These are phyloP conservation scores for Ciconia maguari DNA, from an alignment of 2,113 vertebrate species.

Conservation along the genomic window DNA sequence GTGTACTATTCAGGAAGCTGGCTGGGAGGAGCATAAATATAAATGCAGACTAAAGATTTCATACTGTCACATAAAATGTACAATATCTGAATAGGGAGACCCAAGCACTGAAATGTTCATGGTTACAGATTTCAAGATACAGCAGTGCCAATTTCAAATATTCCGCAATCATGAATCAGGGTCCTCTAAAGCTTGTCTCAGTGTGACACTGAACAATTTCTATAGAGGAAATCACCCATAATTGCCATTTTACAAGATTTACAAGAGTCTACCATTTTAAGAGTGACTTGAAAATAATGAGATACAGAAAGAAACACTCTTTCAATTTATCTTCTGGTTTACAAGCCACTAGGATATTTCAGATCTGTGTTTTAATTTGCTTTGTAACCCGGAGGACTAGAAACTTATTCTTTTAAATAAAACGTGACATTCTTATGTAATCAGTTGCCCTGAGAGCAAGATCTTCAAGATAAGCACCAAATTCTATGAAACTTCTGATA, in stretches of 20 bases:
- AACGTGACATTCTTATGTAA: slow-evolving; percentile 26
- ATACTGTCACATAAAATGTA: not conserved
- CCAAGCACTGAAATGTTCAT: not conserved
- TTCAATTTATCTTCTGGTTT: not conserved
- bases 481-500: not conserved
- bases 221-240: not conserved
- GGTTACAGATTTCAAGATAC: not conserved
- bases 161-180: not conserved
- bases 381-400: not conserved
- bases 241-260: slow-evolving; percentile 20
- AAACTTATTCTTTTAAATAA: slow-evolving; percentile 26
- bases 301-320: not conserved
- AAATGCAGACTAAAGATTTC: not conserved
- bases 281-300: slow-evolving; percentile 18
- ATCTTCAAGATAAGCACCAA: slow-evolving; percentile 10
- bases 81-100: not conserved
- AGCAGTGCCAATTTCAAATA: not conserved
- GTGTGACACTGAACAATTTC: not conserved
- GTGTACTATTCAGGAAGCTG: not conserved
- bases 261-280: not conserved
- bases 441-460: not conserved
- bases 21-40: not conserved
- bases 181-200: not conserved
- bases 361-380: slow-evolving; percentile 14
- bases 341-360: not conserved